phyloP scores from a whole-genome alignment of 2,113 vertebrate genomes.

The Eubucco bourcierii region DNA sequence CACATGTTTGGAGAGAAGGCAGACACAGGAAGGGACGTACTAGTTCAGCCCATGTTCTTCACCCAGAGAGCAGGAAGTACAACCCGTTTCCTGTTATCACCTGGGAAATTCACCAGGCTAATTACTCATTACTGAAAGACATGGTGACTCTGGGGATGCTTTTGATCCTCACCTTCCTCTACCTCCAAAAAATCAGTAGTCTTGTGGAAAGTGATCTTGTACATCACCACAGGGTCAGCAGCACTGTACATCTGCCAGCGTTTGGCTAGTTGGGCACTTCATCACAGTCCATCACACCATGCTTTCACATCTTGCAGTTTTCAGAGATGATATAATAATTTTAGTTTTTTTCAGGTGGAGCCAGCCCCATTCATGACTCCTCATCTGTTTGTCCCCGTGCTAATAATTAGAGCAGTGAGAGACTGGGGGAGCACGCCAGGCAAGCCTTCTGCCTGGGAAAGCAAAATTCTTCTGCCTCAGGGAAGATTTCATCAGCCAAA shows the following conservation, averaged over 20 bases:
- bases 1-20: rapidly evolving
- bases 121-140: background rate
- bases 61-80: background rate
- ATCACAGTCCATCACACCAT: rapidly evolving
- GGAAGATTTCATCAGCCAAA: slow-evolving; percentile 39
- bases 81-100: background rate
- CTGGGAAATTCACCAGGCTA: background rate
- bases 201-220: background rate
- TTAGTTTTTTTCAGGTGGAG: background rate
- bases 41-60: background rate
- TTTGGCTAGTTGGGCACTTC: background rate
- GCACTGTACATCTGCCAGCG: rapidly evolving
- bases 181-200: background rate
- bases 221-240: background rate
- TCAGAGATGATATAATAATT: background rate
- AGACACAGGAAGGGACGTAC: background rate
- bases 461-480: slow-evolving; percentile 22
- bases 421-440: background rate
- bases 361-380: background rate
- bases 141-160: background rate
- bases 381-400: slow-evolving; percentile 9
- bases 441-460: background rate
- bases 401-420: slow-evolving; percentile 57
- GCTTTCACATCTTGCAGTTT: background rate
- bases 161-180: background rate